Base-by-base conservation (phyloP, 1,140 invertebrate species). In the Penaeus indicus region DNA sequence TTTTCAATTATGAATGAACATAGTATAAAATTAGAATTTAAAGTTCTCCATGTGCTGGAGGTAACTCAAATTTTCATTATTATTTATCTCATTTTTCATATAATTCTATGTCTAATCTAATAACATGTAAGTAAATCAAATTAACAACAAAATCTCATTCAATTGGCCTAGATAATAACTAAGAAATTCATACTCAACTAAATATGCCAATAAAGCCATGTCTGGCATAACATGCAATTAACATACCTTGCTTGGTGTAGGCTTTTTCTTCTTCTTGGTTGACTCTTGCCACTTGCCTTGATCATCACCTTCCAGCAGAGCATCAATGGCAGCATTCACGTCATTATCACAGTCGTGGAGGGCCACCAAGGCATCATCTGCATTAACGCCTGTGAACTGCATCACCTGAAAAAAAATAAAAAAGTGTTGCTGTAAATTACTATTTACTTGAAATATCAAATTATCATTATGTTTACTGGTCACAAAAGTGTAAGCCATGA, bases 301-400 rank as follows among this genome's bases (percentile, higher is more conserved):
- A 60, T 90, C 88, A 62, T 90, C 88, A 21, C 90, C 90, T 79
- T 90, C 90, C 32, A 90, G 69, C 69, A 90, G 78, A 60, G 88
- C 67, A 64, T 90, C 88, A 38, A 90, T 88, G 25, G 90, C 90
- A 63, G 87, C 90, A 75, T 89, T 89, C 54, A 90, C 80, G 62
- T 90, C 90, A 84, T 90, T 90, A 81, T 86, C 87, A 89, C 86
- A 89, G 84, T 90, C 90, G 69, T 90, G 90, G 78, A 90, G 87
- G 22, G 90, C 90, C 32, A 90, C 90, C 78, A 90, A 85, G 22
- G 90, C 90, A 77, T 90, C 90, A 72, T 90, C 90, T 67, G 87
- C 69, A 75, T 63, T 84, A 75, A 86, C 84, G 67, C 90, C 85
- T 72, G 90, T 90, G 86, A 90, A 85, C 75, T 89, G 90, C 84